Conservation (phyloP, 2,797 vertebrate genomes). For the Remorina albescens region DNA sequence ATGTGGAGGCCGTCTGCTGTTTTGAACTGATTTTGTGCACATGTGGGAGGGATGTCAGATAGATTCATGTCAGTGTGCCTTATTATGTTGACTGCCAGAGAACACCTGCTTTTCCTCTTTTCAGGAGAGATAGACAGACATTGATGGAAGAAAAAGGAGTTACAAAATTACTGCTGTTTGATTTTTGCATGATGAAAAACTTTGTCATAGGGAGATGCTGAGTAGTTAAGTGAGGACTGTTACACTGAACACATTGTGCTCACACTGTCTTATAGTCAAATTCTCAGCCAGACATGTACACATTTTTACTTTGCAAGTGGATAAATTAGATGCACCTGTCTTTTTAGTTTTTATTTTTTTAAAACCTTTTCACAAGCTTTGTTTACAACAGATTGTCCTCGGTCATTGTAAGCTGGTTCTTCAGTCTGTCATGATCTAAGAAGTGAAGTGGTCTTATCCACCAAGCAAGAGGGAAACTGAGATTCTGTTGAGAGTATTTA, state of each 20-base stretch:
- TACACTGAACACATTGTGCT: constrained; percentile 4
- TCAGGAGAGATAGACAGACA: constrained; percentile 16
- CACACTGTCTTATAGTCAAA: constrained; percentile 7
- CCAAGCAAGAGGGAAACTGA: constrained; percentile 13
- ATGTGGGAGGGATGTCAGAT: constrained; percentile 64
- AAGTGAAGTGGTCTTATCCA: constrained; percentile 17
- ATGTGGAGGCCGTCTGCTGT: constrained; percentile 36
- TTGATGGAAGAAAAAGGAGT: constrained; percentile 8
- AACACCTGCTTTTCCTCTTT: constrained; percentile 25
- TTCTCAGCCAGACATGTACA: background rate
- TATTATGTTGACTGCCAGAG: constrained; percentile 45
- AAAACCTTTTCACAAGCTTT: constrained; percentile 5
- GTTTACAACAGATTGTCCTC: constrained; percentile 4
- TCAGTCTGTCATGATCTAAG: constrained; percentile 7
- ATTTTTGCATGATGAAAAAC: constrained; percentile 6
- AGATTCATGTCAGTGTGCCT: constrained; percentile 48
- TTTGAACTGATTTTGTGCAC: constrained; percentile 44
- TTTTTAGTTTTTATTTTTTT: constrained; percentile 11
- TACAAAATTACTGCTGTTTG: background rate
- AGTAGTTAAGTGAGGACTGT: constrained; percentile 11
- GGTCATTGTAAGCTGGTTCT: background rate
- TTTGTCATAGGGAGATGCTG: constrained; percentile 20
- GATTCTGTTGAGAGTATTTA: constrained; percentile 6
- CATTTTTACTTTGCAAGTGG: constrained; percentile 20
- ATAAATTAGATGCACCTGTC: constrained; percentile 9